phyloP scores from a whole-genome alignment of 2,888 invertebrate species.

The Ischnus inquisitorius region DNA sequence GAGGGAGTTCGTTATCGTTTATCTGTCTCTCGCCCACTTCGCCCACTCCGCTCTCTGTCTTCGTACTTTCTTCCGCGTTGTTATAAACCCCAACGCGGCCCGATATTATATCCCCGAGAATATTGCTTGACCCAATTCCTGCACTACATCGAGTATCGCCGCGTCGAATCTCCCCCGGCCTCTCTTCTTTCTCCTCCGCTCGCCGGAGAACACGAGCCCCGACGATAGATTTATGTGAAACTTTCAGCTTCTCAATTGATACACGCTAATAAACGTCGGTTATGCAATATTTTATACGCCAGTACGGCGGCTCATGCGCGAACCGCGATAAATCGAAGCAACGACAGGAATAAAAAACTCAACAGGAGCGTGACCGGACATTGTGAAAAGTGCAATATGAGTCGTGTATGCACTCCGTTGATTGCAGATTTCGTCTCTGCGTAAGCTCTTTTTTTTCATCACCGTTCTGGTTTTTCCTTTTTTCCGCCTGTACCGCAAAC shows the following conservation, averaged over 20 bases:
- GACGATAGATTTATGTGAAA: slow-evolving; percentile 3
- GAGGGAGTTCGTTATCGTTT: slow-evolving; percentile 53
- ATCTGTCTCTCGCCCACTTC: slow-evolving; percentile 36
- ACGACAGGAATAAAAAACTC: neutral
- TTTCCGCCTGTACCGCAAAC: neutral
- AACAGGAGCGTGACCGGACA: neutral
- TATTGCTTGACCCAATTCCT: slow-evolving; percentile 17
- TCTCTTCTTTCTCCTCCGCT: neutral
- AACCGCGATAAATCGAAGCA: neutral
- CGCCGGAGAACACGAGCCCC: neutral
- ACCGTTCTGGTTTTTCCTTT: neutral
- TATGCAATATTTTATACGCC: neutral
- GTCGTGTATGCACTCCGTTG: slow-evolving; percentile 3
- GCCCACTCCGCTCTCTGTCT: neutral
- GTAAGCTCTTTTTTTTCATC: neutral
- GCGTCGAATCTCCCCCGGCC: neutral
- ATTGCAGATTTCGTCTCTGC: neutral
- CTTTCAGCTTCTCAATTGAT: slow-evolving; percentile 7
- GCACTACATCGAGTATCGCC: neutral
- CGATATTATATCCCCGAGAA: slow-evolving; percentile 15
- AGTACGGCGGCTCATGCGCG: neutral
- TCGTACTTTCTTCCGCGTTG: neutral
- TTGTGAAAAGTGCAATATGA: neutral
- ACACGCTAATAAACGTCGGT: slow-evolving; percentile 4
- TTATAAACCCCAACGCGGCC: neutral